Conservation (phyloP, 2,888 invertebrate genomes). For the Idaea biselata region DNA sequence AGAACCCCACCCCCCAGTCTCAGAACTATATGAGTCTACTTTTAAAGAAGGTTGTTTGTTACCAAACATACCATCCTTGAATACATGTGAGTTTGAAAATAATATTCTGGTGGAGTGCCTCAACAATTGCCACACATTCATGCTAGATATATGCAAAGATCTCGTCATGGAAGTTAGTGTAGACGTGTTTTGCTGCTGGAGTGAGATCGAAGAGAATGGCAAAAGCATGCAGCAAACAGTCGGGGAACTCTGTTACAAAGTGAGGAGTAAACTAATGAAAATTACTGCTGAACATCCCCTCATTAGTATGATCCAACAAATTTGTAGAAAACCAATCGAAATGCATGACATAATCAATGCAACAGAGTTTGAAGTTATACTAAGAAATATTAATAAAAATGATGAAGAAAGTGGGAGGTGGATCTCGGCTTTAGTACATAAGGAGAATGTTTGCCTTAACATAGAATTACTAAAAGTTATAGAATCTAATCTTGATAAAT, state of each 20-base stretch:
- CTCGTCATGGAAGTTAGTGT: constrained; percentile 66
- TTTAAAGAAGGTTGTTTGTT: constrained; percentile 41
- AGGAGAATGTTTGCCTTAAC: constrained; percentile 51
- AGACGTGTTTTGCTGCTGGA: constrained; percentile 72
- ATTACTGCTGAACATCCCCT: constrained; percentile 53
- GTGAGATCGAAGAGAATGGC: constrained; percentile 61
- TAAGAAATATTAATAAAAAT: constrained; percentile 48
- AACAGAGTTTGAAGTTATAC: constrained; percentile 43
- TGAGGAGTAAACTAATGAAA: constrained; percentile 40
- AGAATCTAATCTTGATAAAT: constrained; percentile 39
- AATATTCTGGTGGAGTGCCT: constrained; percentile 46
- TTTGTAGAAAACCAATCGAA: constrained; percentile 57
- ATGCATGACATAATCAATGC: constrained; percentile 54
- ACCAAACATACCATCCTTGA: constrained; percentile 28
- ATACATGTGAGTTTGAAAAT: constrained; percentile 43
- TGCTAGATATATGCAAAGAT: constrained; percentile 56
- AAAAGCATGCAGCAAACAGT: constrained; percentile 61
- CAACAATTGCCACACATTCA: constrained; percentile 44
- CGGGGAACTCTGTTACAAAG: constrained; percentile 60
- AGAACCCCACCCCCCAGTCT: constrained; percentile 36
- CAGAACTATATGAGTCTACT: constrained; percentile 51
- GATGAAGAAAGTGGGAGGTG: constrained; percentile 46
- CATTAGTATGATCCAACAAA: constrained; percentile 56
- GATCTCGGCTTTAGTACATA: constrained; percentile 56
- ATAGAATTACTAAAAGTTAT: constrained; percentile 43